Percentiles rank a stretch among this genome's conserved stretches.
Evolutionary conservation across 2,797 vertebrate species (phyloP).

Genomic region (Delichon dasypus): DNA sequence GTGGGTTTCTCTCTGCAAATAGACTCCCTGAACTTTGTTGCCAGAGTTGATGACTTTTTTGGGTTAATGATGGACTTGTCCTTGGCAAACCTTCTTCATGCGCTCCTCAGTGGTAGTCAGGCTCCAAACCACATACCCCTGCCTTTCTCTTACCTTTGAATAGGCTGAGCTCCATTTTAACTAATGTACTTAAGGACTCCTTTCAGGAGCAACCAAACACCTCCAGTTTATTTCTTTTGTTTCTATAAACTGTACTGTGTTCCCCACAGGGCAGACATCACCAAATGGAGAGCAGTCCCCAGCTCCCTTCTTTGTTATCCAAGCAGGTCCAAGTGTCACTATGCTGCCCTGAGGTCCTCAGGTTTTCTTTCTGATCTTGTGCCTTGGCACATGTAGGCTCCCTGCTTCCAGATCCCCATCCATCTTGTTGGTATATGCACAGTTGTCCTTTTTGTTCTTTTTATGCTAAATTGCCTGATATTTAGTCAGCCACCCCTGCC

Average conservation of each 20-base stretch:
- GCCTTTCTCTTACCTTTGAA: not conserved
- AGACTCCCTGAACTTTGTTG: not conserved
- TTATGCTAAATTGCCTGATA: not conserved
- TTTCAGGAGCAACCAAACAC: not conserved
- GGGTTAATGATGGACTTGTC: not conserved
- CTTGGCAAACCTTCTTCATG: not conserved
- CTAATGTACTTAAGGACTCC: not conserved
- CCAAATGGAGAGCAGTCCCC: fast-evolving
- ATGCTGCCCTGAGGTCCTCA: not conserved
- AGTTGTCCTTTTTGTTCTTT: not conserved
- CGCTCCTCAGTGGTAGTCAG: fast-evolving
- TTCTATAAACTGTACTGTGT: not conserved
- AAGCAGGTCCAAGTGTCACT: fast-evolving
- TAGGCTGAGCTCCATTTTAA: not conserved
- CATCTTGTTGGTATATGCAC: not conserved
- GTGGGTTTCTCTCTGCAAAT: not conserved
- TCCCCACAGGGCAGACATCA: not conserved
- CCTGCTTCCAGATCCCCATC: fast-evolving
- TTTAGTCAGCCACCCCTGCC: not conserved
- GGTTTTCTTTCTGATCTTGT: not conserved
- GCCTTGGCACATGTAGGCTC: not conserved
- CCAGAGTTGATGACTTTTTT: not conserved
- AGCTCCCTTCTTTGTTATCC: not conserved
- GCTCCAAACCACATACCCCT: not conserved
- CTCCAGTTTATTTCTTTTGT: not conserved